Evolutionary conservation across 2,888 invertebrate genomes (phyloP), one percentile per base, ranked within the genome.

Genomic region (Apamea monoglypha): DNA sequence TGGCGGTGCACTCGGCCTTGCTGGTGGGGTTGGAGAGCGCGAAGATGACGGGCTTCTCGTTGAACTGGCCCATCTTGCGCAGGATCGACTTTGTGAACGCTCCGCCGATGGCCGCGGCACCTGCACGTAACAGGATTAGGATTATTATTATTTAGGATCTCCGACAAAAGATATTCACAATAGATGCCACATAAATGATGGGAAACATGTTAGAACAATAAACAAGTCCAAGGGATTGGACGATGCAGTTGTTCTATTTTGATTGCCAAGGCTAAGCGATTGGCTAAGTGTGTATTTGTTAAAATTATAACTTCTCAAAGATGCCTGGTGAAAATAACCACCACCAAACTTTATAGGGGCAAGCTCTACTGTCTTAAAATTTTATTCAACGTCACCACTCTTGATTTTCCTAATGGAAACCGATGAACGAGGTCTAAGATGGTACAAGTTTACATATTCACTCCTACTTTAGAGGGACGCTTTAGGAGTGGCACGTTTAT

Each of bases 1-100:
- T 99, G n/a, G 99, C 99, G n/a, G 99, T 99, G 94, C 99, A 99
- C 96, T 99, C 99, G 0, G 99, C 99, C 97, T 99, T 99, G 95
- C 98, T 98, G 76, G 99, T 99, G 76, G 99, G 99, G 97, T 99
- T 99, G 94, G 99, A 99, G 70, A 99, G 97, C 21, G 99, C 99
- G 95, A 99, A 99, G 90, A 99, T 99, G 84, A 99, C 98, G 4
- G 99, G 99, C 76, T 97, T 97, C 40, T 98, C 97, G 95, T 99
- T 99, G 93, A 98, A 97, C 74, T 97, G 97, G 25, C 97, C 99
- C 99, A 99, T 99, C 92, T 98, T 97, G 90, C 97, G 97, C 77
- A 99, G 97, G 91, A 99, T 98, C 88, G 98, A 98, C 40, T 98
- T 95, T 0, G 98, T 99, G 96, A 99, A 99, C n/a, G 99, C 99